phyloP scores from a whole-genome alignment of 2,797 vertebrate genomes.

The Sebastes paucispinis region DNA sequence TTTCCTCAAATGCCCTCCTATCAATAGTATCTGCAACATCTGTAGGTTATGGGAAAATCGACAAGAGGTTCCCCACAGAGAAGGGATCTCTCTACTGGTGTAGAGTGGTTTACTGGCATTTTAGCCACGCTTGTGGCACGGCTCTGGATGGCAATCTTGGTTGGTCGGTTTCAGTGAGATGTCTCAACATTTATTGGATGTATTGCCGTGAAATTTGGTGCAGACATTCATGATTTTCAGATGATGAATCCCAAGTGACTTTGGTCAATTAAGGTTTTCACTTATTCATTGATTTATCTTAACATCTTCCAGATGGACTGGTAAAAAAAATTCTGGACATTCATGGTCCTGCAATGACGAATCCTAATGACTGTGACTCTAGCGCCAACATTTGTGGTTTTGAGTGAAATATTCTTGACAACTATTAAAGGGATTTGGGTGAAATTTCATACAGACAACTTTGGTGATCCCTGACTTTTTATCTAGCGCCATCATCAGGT shows the following conservation, averaged over 20 bases:
- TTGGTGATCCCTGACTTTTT: neutral
- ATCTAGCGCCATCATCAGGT: neutral
- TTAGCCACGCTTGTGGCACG: neutral
- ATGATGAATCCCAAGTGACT: neutral
- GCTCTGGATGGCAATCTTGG: neutral
- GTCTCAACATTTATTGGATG: neutral
- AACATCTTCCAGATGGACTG: neutral
- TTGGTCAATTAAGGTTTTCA: neutral
- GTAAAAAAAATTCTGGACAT: neutral
- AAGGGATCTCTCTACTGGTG: neutral
- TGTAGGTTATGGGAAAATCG: slow-evolving; percentile 11
- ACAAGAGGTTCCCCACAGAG: neutral
- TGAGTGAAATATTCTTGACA: neutral
- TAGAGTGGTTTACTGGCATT: neutral
- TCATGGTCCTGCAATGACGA: neutral
- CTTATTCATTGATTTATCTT: neutral
- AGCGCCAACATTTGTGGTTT: neutral
- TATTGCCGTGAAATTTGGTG: neutral
- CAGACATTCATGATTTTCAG: neutral
- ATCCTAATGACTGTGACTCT: neutral
- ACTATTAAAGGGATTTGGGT: neutral
- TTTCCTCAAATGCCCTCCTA: slow-evolving; percentile 34
- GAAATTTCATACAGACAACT: neutral
- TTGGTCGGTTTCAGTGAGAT: neutral
- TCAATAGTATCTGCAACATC: slow-evolving; percentile 24